phyloP scores from a whole-genome alignment of 2,888 invertebrate species.

The Cheilosia impressa region DNA sequence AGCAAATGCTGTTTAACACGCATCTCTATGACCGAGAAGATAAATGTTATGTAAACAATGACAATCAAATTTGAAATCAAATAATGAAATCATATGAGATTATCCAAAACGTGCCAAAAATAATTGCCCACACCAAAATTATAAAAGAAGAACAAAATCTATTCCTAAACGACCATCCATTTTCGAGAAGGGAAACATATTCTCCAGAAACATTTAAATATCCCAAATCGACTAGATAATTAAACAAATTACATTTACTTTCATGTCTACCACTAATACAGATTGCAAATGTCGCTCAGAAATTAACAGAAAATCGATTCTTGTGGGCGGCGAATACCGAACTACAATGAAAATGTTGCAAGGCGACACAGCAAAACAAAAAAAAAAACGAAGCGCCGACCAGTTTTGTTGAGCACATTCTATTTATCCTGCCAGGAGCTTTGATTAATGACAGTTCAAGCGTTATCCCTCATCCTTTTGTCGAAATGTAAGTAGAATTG shows the following conservation, averaged over 20 bases:
- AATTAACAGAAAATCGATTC: constrained; percentile 68
- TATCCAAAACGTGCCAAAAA: too few relatives aligned
- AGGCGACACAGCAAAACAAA: constrained; percentile 10
- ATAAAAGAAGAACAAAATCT: background rate
- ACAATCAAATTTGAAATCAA: too few relatives aligned
- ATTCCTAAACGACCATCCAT: constrained; percentile 5
- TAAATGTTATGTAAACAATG: too few relatives aligned
- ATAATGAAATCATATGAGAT: too few relatives aligned
- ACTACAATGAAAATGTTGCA: background rate
- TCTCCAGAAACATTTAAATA: constrained; percentile 31
- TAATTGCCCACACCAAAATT: too few relatives aligned
- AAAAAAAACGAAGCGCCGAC: constrained; percentile 1
- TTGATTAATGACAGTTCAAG: constrained; percentile 74
- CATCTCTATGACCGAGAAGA: too few relatives aligned
- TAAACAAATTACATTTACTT: constrained; percentile 66
- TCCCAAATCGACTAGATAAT: constrained; percentile 56
- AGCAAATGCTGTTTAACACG: too few relatives aligned
- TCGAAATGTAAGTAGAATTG: constrained; percentile 48
- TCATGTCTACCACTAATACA: constrained; percentile 50
- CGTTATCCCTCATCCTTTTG: constrained; percentile 57
- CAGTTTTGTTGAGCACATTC: constrained; percentile 62
- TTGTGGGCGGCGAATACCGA: constrained; percentile 12
- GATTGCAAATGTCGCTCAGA: constrained; percentile 67
- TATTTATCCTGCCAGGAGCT: constrained; percentile 61
- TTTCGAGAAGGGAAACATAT: constrained; percentile 14